These are phyloP conservation scores for Puffinus mauretanicus DNA, from an alignment of 2,113 vertebrate species.

Conservation along the genomic window DNA sequence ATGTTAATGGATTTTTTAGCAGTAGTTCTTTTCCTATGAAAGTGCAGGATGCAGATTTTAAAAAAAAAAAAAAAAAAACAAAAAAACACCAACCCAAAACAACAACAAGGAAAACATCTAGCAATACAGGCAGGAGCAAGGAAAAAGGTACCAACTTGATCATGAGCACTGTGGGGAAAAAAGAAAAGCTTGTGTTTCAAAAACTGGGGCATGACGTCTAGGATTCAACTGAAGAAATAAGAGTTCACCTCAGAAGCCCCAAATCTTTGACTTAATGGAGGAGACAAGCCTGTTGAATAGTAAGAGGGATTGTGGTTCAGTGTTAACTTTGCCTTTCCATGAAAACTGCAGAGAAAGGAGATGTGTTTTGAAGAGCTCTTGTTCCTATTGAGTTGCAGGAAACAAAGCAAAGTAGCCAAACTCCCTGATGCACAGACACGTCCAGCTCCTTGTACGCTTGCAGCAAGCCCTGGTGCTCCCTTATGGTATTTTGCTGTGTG, in stretches of 20 bases:
- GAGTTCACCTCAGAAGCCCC: neutral
- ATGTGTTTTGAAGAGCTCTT: neutral
- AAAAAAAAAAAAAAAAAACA: neutral
- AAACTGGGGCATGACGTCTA: neutral
- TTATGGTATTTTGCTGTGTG: neutral
- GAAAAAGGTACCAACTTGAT: neutral
- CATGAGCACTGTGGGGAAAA: neutral
- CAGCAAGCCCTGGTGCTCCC: neutral
- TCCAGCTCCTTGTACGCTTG: neutral
- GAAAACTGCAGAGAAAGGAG: neutral
- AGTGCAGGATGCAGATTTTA: neutral
- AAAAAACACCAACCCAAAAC: neutral
- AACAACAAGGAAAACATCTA: neutral
- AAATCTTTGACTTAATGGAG: neutral
- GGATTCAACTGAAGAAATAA: neutral
- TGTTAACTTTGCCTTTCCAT: neutral
- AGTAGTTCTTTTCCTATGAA: conserved; percentile 29
- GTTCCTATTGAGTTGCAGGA: neutral
- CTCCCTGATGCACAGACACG: neutral
- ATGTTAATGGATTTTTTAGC: conserved; percentile 70
- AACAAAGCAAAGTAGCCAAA: neutral
- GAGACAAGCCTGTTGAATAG: neutral
- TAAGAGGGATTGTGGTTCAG: neutral
- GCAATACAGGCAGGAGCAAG: neutral
- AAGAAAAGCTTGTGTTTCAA: neutral